Conservation (phyloP, 1,140 invertebrate genomes). For the Bombus turneri region DNA sequence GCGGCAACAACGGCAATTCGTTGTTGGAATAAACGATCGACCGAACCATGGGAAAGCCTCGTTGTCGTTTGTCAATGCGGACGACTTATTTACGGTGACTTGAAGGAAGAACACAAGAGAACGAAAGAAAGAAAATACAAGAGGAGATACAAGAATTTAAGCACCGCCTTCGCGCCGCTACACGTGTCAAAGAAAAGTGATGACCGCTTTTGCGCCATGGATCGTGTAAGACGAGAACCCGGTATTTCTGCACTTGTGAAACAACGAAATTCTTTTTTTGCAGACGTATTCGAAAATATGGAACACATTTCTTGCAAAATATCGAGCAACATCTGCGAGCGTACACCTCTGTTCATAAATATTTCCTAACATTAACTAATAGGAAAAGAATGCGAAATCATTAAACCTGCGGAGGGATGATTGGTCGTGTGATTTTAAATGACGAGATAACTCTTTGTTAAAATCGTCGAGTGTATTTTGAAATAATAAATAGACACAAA, state of each 20-base stretch:
- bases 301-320: background rate
- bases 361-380: background rate
- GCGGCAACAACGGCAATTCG: conserved; percentile 1
- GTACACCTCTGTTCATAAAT: no score
- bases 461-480: no score
- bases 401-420: no score
- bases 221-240: background rate
- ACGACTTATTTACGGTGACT: conserved; percentile 12
- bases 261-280: background rate
- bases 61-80: conserved; percentile 2
- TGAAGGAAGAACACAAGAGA: background rate
- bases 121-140: background rate
- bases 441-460: no score
- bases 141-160: background rate
- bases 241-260: background rate
- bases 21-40: conserved; percentile 10
- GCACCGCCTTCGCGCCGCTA: background rate
- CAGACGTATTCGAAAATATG: background rate
- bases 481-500: no score
- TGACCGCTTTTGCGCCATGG: background rate
- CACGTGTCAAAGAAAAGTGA: background rate
- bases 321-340: background rate
- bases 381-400: no score
- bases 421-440: no score
- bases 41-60: background rate